Evolutionary conservation across 2,113 vertebrate genomes (phyloP).

Genomic region (Cygnus buccinator): DNA sequence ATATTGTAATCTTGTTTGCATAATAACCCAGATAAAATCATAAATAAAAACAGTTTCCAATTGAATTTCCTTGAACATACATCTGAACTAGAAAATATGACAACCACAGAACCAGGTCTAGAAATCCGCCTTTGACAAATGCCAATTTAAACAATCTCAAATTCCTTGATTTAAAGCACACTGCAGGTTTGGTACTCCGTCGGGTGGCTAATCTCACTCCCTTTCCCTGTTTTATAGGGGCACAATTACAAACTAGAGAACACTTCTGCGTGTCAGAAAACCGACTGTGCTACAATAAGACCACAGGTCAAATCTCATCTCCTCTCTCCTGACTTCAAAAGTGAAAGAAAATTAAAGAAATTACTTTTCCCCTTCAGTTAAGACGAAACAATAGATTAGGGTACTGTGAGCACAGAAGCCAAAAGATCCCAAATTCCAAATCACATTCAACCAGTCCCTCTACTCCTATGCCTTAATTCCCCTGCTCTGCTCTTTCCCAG

Average conservation of each 20-base stretch:
- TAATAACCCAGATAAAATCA: slow-evolving; percentile 40
- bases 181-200: neutral
- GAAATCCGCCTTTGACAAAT: neutral
- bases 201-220: neutral
- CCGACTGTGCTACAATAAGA: neutral
- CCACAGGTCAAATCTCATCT: neutral
- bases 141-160: neutral
- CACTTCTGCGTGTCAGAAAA: neutral
- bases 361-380: neutral
- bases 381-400: slow-evolving; percentile 1
- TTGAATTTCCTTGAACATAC: slow-evolving; percentile 29
- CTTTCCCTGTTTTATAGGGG: neutral
- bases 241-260: neutral
- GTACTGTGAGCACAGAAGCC: neutral
- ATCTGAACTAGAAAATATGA: neutral
- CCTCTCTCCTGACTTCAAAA: neutral
- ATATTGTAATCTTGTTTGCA: slow-evolving; percentile 41
- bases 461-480: neutral
- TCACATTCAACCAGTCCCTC: neutral
- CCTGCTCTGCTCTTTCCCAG: slow-evolving; percentile 9
- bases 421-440: slow-evolving; percentile 58
- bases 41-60: slow-evolving; percentile 43
- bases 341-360: neutral
- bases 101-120: neutral
- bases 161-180: neutral